phyloP scores from a whole-genome alignment of 2,113 vertebrate genomes.

The Macquaria australasica region DNA sequence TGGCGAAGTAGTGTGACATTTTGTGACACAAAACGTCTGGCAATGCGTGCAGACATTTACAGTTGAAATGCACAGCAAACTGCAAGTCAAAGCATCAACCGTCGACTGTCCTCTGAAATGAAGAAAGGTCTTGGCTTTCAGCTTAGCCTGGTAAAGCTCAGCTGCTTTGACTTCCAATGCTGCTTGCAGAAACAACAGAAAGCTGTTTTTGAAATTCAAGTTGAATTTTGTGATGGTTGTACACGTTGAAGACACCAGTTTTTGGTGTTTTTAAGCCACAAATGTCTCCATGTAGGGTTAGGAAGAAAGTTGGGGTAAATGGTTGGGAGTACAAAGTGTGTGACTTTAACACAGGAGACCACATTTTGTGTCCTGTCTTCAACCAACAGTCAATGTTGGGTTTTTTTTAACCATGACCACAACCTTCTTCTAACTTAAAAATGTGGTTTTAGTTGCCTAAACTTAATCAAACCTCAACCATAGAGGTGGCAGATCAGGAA shows the following conservation, averaged over 20 bases:
- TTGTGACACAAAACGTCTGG: background rate
- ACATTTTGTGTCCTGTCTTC: background rate
- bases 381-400: background rate
- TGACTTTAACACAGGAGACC: background rate
- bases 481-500: background rate
- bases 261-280: background rate
- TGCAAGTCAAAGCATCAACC: background rate
- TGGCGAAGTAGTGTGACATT: background rate
- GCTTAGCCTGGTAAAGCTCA: background rate
- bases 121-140: background rate
- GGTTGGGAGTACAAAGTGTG: background rate
- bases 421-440: background rate
- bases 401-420: background rate
- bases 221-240: background rate
- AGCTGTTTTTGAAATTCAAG: background rate
- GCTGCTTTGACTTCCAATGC: background rate
- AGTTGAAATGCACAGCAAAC: background rate
- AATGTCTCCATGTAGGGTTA: background rate
- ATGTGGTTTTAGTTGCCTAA: constrained; percentile 5
- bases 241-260: background rate
- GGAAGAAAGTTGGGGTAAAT: background rate
- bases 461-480: background rate
- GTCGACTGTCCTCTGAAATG: background rate
- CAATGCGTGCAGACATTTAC: background rate
- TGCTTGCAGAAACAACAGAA: background rate